Evolutionary conservation across 2,797 vertebrate species (phyloP).

Genomic region (Onychomys torridus): DNA sequence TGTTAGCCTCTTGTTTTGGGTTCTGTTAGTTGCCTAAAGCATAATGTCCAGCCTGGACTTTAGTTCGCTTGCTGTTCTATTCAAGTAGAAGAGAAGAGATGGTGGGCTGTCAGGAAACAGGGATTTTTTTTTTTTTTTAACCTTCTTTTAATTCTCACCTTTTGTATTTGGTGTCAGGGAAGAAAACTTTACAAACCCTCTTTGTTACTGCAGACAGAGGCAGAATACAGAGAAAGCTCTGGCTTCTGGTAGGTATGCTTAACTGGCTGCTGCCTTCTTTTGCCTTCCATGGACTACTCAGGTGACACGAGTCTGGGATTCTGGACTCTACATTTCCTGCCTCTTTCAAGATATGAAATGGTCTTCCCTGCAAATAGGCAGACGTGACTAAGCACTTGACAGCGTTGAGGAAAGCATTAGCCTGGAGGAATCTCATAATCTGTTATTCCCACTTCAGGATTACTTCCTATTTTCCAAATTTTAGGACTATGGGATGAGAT

Average conservation of each 20-base stretch:
- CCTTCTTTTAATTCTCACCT: constrained; percentile 55
- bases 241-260: constrained; percentile 57
- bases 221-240: background rate
- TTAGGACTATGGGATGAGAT: constrained; percentile 24
- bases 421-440: constrained; percentile 54
- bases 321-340: constrained; percentile 62
- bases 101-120: background rate
- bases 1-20: constrained; percentile 12
- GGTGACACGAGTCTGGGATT: constrained; percentile 71
- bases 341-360: constrained; percentile 55
- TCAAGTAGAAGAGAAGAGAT: constrained; percentile 36
- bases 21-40: constrained; percentile 34
- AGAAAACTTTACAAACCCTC: constrained; percentile 60
- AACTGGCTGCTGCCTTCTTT: constrained; percentile 43
- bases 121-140: background rate
- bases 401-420: constrained; percentile 61
- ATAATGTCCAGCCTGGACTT: background rate
- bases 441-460: constrained; percentile 45
- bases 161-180: constrained; percentile 61
- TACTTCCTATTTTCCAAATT: constrained; percentile 61
- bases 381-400: constrained; percentile 80
- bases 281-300: constrained; percentile 67
- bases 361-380: constrained; percentile 68
- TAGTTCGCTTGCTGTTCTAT: constrained; percentile 33
- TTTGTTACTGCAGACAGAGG: constrained; percentile 50